Evolutionary conservation across 2,113 vertebrate genomes (phyloP).

Genomic region (Aleadryas rufinucha): DNA sequence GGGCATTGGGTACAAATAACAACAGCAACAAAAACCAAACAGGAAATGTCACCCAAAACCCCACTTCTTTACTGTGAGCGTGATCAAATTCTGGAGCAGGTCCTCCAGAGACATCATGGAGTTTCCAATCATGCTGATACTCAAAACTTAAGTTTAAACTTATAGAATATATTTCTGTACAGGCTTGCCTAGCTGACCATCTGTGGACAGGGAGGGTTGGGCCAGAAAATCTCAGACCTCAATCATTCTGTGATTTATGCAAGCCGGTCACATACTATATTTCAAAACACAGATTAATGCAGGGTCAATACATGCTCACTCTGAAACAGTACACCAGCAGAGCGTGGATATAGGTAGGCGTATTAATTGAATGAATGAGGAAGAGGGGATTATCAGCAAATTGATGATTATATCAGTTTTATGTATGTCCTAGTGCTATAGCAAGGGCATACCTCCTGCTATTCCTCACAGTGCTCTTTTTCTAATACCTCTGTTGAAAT

Average conservation of each 20-base stretch:
- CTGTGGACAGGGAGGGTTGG: not conserved
- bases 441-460: not conserved
- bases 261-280: not conserved
- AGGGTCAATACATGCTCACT: not conserved
- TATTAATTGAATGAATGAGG: not conserved
- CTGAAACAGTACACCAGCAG: not conserved
- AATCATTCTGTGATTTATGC: accelerated
- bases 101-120: not conserved
- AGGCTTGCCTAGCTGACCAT: not conserved
- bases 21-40: not conserved
- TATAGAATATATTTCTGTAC: not conserved
- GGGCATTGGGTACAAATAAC: not conserved
- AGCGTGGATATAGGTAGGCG: not conserved
- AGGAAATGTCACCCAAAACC: not conserved
- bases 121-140: no score
- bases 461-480: not conserved
- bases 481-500: not conserved
- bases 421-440: not conserved
- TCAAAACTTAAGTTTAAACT: not conserved
- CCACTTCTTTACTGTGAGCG: not conserved
- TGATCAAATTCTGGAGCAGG: not conserved
- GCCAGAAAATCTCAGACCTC: not conserved
- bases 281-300: not conserved
- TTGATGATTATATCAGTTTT: not conserved
- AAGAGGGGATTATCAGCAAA: not conserved